phyloP scores from a whole-genome alignment of 2,888 invertebrate genomes.

The Polyommatus iphigenia region DNA sequence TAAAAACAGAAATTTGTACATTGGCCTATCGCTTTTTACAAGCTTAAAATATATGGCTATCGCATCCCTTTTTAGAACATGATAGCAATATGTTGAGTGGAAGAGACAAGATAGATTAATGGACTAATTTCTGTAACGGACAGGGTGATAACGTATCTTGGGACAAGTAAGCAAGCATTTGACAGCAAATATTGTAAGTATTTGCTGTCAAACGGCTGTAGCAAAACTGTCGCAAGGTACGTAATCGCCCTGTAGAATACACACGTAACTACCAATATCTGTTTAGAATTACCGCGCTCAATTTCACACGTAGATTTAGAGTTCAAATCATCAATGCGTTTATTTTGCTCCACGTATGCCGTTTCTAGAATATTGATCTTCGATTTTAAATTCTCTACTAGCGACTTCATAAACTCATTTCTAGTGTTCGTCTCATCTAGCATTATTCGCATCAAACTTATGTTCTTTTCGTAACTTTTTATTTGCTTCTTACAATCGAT shows the following conservation, averaged over 20 bases:
- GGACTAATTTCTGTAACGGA: too few relatives aligned
- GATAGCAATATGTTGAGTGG: too few relatives aligned
- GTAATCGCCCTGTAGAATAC: conserved; percentile 28
- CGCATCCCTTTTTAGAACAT: too few relatives aligned
- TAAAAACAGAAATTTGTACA: background rate
- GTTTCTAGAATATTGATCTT: conserved; percentile 54
- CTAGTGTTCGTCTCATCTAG: conserved; percentile 53
- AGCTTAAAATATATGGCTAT: too few relatives aligned
- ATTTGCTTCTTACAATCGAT: conserved; percentile 52
- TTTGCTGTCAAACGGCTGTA: too few relatives aligned
- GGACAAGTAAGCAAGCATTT: too few relatives aligned
- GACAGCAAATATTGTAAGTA: too few relatives aligned
- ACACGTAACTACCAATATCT: conserved; percentile 32
- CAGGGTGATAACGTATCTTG: too few relatives aligned
- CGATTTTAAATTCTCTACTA: conserved; percentile 51
- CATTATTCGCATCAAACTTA: conserved; percentile 52
- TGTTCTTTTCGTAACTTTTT: conserved; percentile 56
- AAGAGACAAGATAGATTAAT: too few relatives aligned
- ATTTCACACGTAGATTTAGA: conserved; percentile 50
- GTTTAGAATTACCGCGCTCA: conserved; percentile 47
- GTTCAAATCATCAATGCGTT: conserved; percentile 48
- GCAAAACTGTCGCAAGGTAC: too few relatives aligned
- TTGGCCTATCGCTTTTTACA: too few relatives aligned
- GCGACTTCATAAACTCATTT: conserved; percentile 51
- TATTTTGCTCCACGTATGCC: conserved; percentile 52